phyloP scores from a whole-genome alignment of 1,140 invertebrate genomes.

The Philopotamus ludificatus region DNA sequence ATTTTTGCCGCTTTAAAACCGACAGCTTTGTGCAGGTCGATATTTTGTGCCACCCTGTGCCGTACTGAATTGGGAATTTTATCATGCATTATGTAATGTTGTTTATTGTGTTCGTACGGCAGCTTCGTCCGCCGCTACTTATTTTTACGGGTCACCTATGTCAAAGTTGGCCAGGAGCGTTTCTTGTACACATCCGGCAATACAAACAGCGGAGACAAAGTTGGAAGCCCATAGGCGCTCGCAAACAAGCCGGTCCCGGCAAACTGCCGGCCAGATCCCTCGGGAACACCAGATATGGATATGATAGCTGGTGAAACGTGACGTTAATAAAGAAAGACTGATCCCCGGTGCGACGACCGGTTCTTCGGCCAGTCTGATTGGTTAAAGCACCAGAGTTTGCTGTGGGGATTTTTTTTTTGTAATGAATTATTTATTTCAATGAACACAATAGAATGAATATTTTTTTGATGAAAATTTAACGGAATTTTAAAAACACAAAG shows the following conservation, averaged over 20 bases:
- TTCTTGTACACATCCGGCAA: not conserved
- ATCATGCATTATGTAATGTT: not conserved
- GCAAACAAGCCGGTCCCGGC: slow-evolving; percentile 14
- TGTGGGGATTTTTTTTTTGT: too few relatives aligned
- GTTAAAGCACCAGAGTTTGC: too few relatives aligned
- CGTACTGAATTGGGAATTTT: too few relatives aligned
- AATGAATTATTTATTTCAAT: too few relatives aligned
- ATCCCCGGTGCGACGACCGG: not conserved
- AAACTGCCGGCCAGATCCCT: not conserved
- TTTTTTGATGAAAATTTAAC: too few relatives aligned
- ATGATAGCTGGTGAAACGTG: not conserved
- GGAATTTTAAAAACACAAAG: too few relatives aligned
- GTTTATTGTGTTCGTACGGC: not conserved
- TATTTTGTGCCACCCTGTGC: not conserved
- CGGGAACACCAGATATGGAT: not conserved
- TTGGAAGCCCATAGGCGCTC: slow-evolving; percentile 5
- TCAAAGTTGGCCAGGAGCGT: not conserved
- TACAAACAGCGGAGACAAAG: slow-evolving; percentile 14
- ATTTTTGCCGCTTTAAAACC: too few relatives aligned
- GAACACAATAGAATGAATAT: too few relatives aligned
- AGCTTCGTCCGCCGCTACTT: too few relatives aligned
- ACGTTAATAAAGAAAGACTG: not conserved
- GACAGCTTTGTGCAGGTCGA: too few relatives aligned
- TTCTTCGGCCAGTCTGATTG: too few relatives aligned
- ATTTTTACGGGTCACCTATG: not conserved